A percentile compares a stretch with the other conserved stretches of the same genome.
Conservation (phyloP, 1,140 invertebrate genomes). For the Hyles euphorbiae region DNA sequence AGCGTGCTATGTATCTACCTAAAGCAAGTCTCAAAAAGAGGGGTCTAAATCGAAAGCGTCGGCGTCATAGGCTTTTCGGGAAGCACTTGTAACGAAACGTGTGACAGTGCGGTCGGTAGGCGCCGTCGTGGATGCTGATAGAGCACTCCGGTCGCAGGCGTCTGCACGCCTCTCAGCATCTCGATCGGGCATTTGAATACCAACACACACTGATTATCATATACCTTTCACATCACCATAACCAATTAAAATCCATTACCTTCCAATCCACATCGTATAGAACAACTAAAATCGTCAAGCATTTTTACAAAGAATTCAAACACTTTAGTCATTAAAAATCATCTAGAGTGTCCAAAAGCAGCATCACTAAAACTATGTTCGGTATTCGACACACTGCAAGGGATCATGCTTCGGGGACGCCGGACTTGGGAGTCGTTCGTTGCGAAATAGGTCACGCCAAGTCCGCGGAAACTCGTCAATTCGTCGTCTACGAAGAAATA, state of each 20-base stretch:
- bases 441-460: conserved; percentile 40
- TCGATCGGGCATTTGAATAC: conserved; percentile 75
- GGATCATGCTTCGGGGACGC: conserved; percentile 47
- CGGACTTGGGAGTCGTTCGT: conserved; percentile 36
- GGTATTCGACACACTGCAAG: conserved; percentile 64
- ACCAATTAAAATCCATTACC: conserved; percentile 72
- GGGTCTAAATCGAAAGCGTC: conserved; percentile 53
- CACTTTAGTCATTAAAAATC: conserved; percentile 57
- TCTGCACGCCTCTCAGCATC: conserved; percentile 61
- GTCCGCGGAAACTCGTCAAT: conserved; percentile 28
- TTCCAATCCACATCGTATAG: conserved; percentile 71
- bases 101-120: conserved; percentile 57
- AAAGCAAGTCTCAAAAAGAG: conserved; percentile 41
- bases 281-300: conserved; percentile 69
- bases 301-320: conserved; percentile 64
- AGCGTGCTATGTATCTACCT: conserved; percentile 65
- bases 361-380: conserved; percentile 50
- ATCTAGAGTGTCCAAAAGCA: conserved; percentile 60
- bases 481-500: conserved; percentile 43
- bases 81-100: conserved; percentile 34
- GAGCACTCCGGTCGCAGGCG: conserved; percentile 62
- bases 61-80: conserved; percentile 39
- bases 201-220: conserved; percentile 69
- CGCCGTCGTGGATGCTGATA: conserved; percentile 66
- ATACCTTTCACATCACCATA: conserved; percentile 66